These are phyloP conservation scores for Phengaris alcon DNA, from an alignment of 2,888 invertebrate genomes.

Conservation along the genomic window DNA sequence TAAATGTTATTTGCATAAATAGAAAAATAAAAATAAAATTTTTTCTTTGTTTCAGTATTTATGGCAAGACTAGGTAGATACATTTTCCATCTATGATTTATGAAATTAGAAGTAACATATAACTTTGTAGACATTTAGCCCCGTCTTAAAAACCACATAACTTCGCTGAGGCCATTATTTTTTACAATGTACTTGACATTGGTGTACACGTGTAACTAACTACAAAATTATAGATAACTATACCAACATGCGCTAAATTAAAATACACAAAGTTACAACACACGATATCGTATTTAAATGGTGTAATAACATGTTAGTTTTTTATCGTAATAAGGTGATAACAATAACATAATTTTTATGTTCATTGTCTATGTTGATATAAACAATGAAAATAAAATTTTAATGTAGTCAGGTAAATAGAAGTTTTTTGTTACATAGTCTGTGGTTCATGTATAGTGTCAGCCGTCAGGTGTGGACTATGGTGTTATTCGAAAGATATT, in stretches of 20 bases:
- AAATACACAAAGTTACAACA: conserved; percentile 6
- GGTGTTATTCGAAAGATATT: too few species aligned
- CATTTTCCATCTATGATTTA: neutral
- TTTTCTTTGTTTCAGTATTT: too few species aligned
- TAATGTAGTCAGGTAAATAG: neutral
- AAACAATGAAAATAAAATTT: too few species aligned
- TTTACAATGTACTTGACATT: conserved; percentile 22
- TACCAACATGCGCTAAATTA: conserved; percentile 13
- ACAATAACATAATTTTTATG: neutral
- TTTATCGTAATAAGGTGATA: neutral
- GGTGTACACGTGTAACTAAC: conserved; percentile 18
- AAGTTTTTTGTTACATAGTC: too few species aligned
- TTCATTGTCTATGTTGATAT: neutral
- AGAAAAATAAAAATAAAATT: too few species aligned
- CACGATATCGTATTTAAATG: neutral
- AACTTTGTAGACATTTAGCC: neutral
- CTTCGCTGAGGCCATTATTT: neutral
- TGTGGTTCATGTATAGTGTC: too few species aligned
- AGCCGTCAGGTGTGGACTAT: too few species aligned
- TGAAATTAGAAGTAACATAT: neutral
- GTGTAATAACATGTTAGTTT: neutral
- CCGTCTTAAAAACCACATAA: neutral
- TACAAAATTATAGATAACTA: conserved; percentile 14
- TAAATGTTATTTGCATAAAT: too few species aligned
- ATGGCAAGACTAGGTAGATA: too few species aligned